Evolutionary conservation across 2,797 vertebrate genomes (phyloP).

Genomic region (Halcyon badia): DNA sequence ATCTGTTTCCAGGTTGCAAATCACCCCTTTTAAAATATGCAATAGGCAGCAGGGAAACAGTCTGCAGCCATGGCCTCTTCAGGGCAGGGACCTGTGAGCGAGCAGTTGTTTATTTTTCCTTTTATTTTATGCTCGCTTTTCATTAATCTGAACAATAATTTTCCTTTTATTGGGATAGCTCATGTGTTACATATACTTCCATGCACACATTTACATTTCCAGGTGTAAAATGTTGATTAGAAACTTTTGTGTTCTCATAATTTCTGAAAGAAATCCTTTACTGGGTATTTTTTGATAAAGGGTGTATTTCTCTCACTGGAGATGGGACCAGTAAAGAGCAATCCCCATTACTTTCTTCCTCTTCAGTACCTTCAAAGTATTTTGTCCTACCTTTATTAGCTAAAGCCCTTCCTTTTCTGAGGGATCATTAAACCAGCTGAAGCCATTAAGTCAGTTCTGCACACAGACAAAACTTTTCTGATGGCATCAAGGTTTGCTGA

Average conservation of each 20-base stretch:
- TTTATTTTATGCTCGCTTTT: neutral
- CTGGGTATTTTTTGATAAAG: neutral
- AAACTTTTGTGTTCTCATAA: neutral
- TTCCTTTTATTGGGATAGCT: neutral
- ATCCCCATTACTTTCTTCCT: neutral
- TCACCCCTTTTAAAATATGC: neutral
- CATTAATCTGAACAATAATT: neutral
- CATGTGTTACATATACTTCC: neutral
- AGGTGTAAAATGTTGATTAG: neutral
- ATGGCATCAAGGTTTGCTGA: neutral
- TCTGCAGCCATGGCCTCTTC: neutral
- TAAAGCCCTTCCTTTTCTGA: neutral
- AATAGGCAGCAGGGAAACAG: neutral
- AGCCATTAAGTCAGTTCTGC: neutral
- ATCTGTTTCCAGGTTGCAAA: neutral
- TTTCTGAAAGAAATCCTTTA: slow-evolving; percentile 4
- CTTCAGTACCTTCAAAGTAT: neutral
- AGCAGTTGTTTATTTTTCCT: neutral
- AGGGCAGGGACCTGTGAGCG: neutral
- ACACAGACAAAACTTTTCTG: neutral
- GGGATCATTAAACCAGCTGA: neutral
- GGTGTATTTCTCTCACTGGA: neutral
- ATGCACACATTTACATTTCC: neutral
- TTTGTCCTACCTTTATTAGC: neutral
- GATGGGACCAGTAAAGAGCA: neutral